Conservation (phyloP, 2,113 vertebrate species). For the Scomber colias region DNA sequence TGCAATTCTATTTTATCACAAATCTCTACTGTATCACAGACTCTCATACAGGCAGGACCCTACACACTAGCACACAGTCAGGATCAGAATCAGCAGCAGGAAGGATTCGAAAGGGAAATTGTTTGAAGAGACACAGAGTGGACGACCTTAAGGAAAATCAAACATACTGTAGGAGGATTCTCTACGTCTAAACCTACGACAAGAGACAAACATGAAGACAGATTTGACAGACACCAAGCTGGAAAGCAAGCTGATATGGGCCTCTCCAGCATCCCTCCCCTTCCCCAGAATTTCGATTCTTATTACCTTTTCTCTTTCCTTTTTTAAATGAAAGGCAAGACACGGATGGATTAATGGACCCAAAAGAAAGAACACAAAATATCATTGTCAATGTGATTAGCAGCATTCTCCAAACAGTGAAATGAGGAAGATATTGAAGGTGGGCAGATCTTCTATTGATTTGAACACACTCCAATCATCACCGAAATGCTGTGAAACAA, state of each 20-base stretch:
- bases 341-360: conserved; percentile 81
- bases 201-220: conserved; percentile 62
- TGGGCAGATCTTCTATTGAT: conserved; percentile 7
- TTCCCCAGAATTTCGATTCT: conserved; percentile 54
- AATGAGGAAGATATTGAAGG: conserved; percentile 60
- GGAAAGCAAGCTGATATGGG: conserved; percentile 74
- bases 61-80: conserved; percentile 54
- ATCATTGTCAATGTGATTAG: conserved; percentile 68
- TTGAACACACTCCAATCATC: conserved; percentile 34
- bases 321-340: conserved; percentile 83
- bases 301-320: conserved; percentile 84
- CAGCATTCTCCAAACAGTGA: conserved; percentile 65
- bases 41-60: conserved; percentile 53
- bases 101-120: conserved; percentile 62
- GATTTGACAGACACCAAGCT: conserved; percentile 56
- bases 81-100: conserved; percentile 61
- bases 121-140: conserved; percentile 50
- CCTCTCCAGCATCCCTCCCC: conserved; percentile 67
- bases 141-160: conserved; percentile 34
- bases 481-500: conserved; percentile 6
- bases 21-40: conserved; percentile 30
- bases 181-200: conserved; percentile 64
- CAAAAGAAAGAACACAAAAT: conserved; percentile 81
- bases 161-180: conserved; percentile 29
- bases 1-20: conserved; percentile 52